phyloP scores from a whole-genome alignment of 2,113 vertebrate genomes.

The Malurus elegans region DNA sequence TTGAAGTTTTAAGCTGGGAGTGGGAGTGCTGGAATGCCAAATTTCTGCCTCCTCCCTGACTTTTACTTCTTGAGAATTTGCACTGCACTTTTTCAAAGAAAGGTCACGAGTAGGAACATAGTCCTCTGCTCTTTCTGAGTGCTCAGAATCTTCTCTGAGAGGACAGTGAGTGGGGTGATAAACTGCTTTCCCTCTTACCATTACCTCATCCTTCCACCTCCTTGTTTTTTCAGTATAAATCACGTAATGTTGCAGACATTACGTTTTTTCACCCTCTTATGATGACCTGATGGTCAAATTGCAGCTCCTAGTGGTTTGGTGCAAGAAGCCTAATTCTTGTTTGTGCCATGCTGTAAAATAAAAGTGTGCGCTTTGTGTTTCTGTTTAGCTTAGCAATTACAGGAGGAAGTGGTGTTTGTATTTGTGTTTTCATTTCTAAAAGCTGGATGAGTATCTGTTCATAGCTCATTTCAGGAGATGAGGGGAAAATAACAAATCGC shows the following conservation, averaged over 20 bases:
- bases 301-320: background rate
- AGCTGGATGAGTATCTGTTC: background rate
- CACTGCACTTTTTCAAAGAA: background rate
- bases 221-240: background rate
- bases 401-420: background rate
- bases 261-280: background rate
- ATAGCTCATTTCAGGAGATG: background rate
- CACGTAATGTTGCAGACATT: background rate
- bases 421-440: background rate
- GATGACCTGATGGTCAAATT: background rate
- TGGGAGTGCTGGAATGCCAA: slow-evolving; percentile 32
- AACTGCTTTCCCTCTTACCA: slow-evolving; percentile 32
- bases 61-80: background rate
- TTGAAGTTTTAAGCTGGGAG: slow-evolving; percentile 7
- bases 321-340: background rate
- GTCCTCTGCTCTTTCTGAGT: background rate
- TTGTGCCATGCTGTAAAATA: background rate
- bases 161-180: background rate
- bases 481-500: background rate
- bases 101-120: slow-evolving; percentile 5
- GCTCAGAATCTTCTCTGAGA: background rate
- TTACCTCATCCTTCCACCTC: slow-evolving; percentile 34
- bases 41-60: slow-evolving; percentile 11
- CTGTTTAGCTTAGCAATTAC: background rate
- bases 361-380: background rate